Evolutionary conservation across 2,797 vertebrate genomes (phyloP).

Genomic region (Okamejei kenojei): DNA sequence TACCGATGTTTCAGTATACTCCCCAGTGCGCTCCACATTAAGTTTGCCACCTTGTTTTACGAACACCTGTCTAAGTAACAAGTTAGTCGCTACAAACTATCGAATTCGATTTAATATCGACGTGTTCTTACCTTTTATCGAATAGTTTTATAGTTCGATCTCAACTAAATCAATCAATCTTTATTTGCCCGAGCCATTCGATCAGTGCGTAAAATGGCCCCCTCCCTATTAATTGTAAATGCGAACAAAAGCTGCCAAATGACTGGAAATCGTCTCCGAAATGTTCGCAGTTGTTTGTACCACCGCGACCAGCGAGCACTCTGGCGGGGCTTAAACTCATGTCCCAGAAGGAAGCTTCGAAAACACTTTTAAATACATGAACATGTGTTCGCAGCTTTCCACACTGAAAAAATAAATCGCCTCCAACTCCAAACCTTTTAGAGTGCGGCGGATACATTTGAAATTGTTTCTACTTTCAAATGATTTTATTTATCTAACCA

Average conservation of each 20-base stretch:
- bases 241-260: neutral
- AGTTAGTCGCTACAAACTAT: neutral
- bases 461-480: neutral
- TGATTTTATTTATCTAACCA: neutral
- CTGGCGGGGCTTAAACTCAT: slow-evolving; percentile 82
- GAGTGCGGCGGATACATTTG: neutral
- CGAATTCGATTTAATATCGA: neutral
- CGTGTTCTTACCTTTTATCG: neutral
- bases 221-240: neutral
- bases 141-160: neutral
- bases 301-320: slow-evolving; percentile 85
- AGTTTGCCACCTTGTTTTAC: neutral
- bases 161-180: neutral
- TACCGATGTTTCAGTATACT: neutral
- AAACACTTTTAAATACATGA: neutral
- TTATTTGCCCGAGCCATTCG: neutral
- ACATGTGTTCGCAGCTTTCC: neutral
- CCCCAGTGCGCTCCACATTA: neutral
- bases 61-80: neutral
- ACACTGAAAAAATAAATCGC: neutral
- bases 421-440: neutral
- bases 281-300: slow-evolving; percentile 47
- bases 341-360: slow-evolving; percentile 95
- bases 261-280: neutral
- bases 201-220: neutral